Conservation (phyloP, 1,140 invertebrate species). For the Neotoxoptera formosana region DNA sequence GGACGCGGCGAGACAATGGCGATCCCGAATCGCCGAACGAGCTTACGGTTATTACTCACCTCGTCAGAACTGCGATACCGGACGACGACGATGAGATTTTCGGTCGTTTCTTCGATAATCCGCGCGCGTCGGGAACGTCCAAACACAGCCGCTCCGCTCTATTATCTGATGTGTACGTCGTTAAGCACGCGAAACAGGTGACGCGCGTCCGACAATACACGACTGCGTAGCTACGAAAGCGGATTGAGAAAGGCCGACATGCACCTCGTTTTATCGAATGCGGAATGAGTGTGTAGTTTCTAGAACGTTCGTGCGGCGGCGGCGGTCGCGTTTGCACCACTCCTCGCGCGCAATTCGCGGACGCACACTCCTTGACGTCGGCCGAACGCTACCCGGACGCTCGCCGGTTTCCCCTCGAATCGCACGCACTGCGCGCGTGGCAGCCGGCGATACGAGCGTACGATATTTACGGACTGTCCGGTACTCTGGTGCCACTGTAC, state of each 20-base stretch:
- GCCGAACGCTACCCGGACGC: neutral
- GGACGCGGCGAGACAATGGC: neutral
- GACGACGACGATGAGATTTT: neutral
- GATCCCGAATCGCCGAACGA: neutral
- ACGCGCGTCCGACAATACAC: neutral
- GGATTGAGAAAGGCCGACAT: constrained; percentile 24
- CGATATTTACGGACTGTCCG: too few species aligned
- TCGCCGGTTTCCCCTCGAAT: neutral
- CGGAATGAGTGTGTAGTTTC: constrained; percentile 22
- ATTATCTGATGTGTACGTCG: neutral
- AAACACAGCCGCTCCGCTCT: too few species aligned
- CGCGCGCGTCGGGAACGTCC: too few species aligned
- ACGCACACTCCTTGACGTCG: neutral
- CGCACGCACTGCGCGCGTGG: neutral
- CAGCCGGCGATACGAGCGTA: neutral
- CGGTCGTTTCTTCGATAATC: neutral
- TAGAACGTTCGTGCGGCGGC: constrained; percentile 44
- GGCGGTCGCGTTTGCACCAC: neutral
- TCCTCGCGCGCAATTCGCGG: neutral
- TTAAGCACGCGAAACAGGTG: neutral
- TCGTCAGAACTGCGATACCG: neutral
- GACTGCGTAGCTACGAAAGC: neutral
- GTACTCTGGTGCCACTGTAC: too few species aligned
- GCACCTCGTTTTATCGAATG: constrained; percentile 18
- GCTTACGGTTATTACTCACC: neutral